A percentile compares a stretch with the other conserved stretches of the same genome.
Conservation (phyloP, 2,113 vertebrate species). For the Trinectes maculatus region DNA sequence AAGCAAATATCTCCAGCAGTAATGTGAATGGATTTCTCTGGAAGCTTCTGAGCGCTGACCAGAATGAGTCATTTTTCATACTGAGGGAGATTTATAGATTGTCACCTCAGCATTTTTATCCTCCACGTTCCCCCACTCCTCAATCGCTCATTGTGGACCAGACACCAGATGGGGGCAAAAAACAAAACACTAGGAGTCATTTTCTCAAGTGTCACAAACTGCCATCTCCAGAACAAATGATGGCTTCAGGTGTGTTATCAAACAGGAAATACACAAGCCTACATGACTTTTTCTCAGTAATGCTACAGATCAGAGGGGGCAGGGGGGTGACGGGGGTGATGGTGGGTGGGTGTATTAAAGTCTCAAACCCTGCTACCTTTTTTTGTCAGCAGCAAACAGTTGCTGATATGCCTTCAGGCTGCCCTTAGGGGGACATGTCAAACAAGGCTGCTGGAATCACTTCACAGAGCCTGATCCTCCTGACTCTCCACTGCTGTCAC, state of each 20-base stretch:
- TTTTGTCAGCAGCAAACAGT: slow-evolving; percentile 31
- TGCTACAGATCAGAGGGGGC: slow-evolving; percentile 26
- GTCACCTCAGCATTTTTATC: slow-evolving; percentile 84
- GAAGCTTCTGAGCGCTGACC: slow-evolving; percentile 45
- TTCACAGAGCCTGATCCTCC: slow-evolving; percentile 12
- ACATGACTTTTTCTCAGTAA: slow-evolving; percentile 34
- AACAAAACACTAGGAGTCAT: slow-evolving; percentile 81
- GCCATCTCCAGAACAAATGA: slow-evolving; percentile 63
- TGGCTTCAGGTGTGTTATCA: slow-evolving; percentile 62
- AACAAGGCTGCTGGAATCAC: slow-evolving; percentile 21
- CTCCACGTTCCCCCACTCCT: slow-evolving; percentile 20
- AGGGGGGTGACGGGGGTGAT: too few relatives aligned
- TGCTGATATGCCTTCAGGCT: slow-evolving; percentile 39
- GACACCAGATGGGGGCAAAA: slow-evolving; percentile 89
- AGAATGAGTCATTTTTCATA: slow-evolving; percentile 61
- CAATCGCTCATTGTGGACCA: slow-evolving; percentile 46
- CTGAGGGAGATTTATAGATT: slow-evolving; percentile 84
- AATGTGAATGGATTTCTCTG: slow-evolving; percentile 53
- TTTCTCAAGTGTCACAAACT: slow-evolving; percentile 82
- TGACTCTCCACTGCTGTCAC: slow-evolving; percentile 16
- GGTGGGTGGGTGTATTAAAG: slow-evolving; percentile 31
- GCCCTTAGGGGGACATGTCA: slow-evolving; percentile 27
- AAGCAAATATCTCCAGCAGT: slow-evolving; percentile 22
- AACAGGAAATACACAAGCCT: slow-evolving; percentile 43
- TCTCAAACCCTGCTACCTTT: slow-evolving; percentile 20